A percentile compares a stretch with the other conserved stretches of the same genome.
Conservation (phyloP, 2,797 vertebrate species). For the Calcarius lapponicus region DNA sequence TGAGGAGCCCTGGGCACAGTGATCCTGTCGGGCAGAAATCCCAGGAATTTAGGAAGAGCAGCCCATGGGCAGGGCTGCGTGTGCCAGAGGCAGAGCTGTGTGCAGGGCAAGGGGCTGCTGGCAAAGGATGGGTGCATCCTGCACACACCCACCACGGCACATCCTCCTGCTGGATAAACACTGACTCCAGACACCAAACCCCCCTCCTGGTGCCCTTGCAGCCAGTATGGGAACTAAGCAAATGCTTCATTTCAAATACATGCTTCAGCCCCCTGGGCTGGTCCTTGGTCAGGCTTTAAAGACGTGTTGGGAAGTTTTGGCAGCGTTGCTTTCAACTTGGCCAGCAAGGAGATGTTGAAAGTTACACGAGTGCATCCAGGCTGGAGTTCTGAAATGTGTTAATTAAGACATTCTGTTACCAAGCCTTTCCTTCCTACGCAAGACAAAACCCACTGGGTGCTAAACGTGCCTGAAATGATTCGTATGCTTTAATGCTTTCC, state of each 20-base stretch:
- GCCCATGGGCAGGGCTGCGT: neutral
- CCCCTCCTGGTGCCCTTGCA: neutral
- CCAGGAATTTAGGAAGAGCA: neutral
- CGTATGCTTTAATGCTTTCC: slow-evolving; percentile 30
- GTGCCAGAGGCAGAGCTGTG: neutral
- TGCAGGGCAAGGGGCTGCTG: rapidly evolving
- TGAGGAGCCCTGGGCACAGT: rapidly evolving
- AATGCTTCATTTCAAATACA: neutral
- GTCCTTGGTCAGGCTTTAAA: neutral
- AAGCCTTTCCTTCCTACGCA: slow-evolving; percentile 42
- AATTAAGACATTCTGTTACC: slow-evolving; percentile 52
- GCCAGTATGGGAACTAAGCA: neutral
- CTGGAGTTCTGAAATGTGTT: slow-evolving; percentile 50
- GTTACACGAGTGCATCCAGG: neutral
- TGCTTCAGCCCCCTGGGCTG: neutral
- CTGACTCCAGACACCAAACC: rapidly evolving
- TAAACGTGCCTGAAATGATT: slow-evolving; percentile 30
- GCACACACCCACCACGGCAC: rapidly evolving
- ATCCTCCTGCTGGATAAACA: neutral
- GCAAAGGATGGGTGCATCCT: neutral
- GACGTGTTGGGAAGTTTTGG: slow-evolving; percentile 34
- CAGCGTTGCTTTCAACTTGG: slow-evolving; percentile 13
- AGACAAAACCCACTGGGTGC: slow-evolving; percentile 31
- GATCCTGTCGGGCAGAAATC: neutral
- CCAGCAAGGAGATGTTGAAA: slow-evolving; percentile 1